Evolutionary conservation across 2,888 invertebrate genomes (phyloP).

Genomic region (Drosophila paramelanica): DNA sequence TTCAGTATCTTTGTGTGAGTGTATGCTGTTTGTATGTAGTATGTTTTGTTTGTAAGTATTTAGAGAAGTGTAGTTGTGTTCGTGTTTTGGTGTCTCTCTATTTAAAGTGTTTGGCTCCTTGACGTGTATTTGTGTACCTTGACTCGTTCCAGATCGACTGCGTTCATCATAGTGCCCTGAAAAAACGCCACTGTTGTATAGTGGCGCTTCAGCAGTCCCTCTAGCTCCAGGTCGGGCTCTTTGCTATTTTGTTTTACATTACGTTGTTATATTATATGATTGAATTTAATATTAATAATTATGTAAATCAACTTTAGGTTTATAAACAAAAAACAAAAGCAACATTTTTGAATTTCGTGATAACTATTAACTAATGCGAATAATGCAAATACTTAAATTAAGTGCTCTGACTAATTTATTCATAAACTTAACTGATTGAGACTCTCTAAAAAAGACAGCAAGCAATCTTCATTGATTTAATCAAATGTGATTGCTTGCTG

Average conservation of each 20-base stretch:
- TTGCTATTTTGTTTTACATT: constrained; percentile 89
- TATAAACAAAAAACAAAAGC: constrained; percentile 18
- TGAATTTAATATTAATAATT: constrained; percentile 37
- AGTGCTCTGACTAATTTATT: constrained; percentile 65
- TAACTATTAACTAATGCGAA: constrained; percentile 42
- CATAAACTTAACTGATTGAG: constrained; percentile 37
- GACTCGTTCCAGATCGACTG: constrained; percentile 99
- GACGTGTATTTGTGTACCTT: constrained; percentile 90
- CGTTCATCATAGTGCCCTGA: constrained; percentile 99
- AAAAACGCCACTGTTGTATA: constrained; percentile 99
- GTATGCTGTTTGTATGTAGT: constrained; percentile 42
- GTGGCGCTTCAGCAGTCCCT: constrained; percentile 99
- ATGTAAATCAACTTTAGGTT: constrained; percentile 26
- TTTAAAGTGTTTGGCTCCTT: constrained; percentile 27
- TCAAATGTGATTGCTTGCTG: constrained; percentile 25
- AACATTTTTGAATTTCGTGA: constrained; percentile 15
- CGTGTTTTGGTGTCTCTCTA: constrained; percentile 31
- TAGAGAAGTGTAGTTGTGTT: constrained; percentile 19
- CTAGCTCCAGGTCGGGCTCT: constrained; percentile 99
- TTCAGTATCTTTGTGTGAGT: constrained; percentile 48
- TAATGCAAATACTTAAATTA: constrained; percentile 61
- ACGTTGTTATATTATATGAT: constrained; percentile 44
- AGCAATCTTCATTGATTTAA: constrained; percentile 16
- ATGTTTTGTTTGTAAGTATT: constrained; percentile 23
- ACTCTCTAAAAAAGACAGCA: constrained; percentile 25